Evolutionary conservation across 2,888 invertebrate genomes (phyloP).

Genomic region (Aplocera efformata): DNA sequence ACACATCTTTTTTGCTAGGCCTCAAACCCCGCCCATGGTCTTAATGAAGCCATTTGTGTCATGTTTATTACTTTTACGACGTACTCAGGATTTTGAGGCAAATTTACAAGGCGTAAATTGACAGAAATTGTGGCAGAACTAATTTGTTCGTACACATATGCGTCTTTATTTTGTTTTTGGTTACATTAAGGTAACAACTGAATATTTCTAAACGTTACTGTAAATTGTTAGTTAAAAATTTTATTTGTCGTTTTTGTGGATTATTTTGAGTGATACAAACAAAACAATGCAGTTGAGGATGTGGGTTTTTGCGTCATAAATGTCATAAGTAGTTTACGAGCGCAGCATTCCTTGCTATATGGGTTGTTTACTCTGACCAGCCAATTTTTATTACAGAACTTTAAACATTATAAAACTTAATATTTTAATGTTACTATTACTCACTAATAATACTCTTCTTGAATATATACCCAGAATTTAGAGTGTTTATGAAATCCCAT

Average conservation of each 20-base stretch:
- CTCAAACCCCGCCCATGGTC: conserved; percentile 60
- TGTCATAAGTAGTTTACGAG: conserved; percentile 7
- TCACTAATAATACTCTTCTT: too few species aligned
- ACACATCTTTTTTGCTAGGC: conserved; percentile 68
- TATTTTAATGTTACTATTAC: too few species aligned
- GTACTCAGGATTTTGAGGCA: conserved; percentile 68
- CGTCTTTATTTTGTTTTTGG: not conserved
- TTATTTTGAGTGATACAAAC: not conserved
- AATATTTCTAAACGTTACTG: conserved; percentile 5
- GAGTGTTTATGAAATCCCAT: too few species aligned
- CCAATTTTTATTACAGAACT: conserved; percentile 12
- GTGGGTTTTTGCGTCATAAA: conserved; percentile 2
- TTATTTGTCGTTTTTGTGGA: not conserved
- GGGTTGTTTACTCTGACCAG: not conserved
- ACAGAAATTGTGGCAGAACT: conserved; percentile 59
- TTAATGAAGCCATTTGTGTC: conserved; percentile 78
- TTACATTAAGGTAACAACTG: conserved; percentile 9
- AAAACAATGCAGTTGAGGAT: conserved; percentile 1
- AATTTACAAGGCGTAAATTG: conserved; percentile 76
- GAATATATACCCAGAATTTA: too few species aligned
- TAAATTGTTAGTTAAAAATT: not conserved
- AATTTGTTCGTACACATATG: conserved; percentile 60
- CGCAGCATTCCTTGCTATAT: conserved; percentile 8
- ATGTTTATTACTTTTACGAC: conserved; percentile 76
- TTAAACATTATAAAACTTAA: too few species aligned